phyloP scores from a whole-genome alignment of 1,140 invertebrate species.

The Drosophila serrata region DNA sequence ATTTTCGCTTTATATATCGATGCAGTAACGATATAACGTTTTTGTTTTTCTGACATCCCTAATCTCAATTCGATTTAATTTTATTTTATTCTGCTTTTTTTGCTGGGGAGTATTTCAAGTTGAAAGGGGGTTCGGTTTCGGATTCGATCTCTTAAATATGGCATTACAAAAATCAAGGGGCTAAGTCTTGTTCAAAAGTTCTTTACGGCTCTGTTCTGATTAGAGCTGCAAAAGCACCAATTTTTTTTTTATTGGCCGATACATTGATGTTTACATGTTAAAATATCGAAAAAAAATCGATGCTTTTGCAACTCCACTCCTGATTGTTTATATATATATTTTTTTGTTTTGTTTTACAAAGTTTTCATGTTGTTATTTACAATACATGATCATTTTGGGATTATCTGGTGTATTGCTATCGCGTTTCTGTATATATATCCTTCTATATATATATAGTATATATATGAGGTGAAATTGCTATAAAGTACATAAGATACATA shows the following conservation, averaged over 20 bases:
- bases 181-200: slow-evolving; percentile 61
- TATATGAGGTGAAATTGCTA: slow-evolving; percentile 49
- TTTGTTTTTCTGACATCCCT: background rate
- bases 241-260: background rate
- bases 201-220: slow-evolving; percentile 35
- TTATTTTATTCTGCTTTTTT: background rate
- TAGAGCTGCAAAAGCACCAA: slow-evolving; percentile 1
- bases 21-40: background rate
- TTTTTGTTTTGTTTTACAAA: slow-evolving; percentile 22
- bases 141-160: slow-evolving; percentile 28
- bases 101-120: background rate
- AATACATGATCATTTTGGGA: slow-evolving; percentile 50
- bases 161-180: slow-evolving; percentile 43
- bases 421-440: slow-evolving; percentile 34
- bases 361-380: slow-evolving; percentile 55
- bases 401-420: slow-evolving; percentile 29
- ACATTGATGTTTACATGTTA: background rate
- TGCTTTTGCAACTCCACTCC: background rate
- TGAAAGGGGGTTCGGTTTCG: slow-evolving; percentile 9
- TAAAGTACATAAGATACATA: slow-evolving; percentile 56
- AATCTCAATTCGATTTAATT: background rate
- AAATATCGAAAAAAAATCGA: background rate
- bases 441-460: slow-evolving; percentile 24
- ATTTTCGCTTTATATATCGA: background rate
- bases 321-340: slow-evolving; percentile 32